Evolutionary conservation across 2,113 vertebrate species (phyloP).

Genomic region (Dromas ardeola): DNA sequence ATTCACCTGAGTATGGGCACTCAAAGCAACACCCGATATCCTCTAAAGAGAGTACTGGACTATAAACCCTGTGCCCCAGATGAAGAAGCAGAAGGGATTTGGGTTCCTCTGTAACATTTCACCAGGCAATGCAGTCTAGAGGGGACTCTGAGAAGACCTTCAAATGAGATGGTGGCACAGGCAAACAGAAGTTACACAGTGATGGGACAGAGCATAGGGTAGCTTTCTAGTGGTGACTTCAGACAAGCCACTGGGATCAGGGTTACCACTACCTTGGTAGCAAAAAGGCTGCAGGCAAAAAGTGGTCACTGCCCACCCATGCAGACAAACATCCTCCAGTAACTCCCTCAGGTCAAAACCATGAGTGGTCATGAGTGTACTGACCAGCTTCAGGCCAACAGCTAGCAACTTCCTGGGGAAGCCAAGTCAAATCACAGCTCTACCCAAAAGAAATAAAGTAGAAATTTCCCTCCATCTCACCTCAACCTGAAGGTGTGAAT

Average conservation of each 20-base stretch:
- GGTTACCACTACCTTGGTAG: background rate
- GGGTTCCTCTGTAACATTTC: background rate
- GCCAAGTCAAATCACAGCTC: background rate
- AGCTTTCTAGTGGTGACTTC: background rate
- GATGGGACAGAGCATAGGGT: background rate
- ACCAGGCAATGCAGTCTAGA: background rate
- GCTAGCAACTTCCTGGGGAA: background rate
- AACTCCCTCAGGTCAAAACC: background rate
- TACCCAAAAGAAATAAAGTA: background rate
- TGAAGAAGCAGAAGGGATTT: background rate
- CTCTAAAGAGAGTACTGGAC: background rate
- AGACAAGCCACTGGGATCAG: background rate
- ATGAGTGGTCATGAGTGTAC: background rate
- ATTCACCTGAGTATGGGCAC: background rate
- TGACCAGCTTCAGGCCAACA: background rate
- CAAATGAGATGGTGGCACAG: background rate
- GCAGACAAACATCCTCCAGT: background rate
- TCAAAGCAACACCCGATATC: background rate
- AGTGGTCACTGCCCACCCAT: background rate
- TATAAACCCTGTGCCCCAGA: background rate
- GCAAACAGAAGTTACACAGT: background rate
- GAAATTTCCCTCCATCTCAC: background rate
- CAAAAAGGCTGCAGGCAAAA: background rate
- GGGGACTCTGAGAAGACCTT: background rate
- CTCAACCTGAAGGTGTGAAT: background rate